Percentiles rank a stretch among this genome's conserved stretches.
Evolutionary conservation across 2,888 invertebrate genomes (phyloP).

Genomic region (Automeris io): DNA sequence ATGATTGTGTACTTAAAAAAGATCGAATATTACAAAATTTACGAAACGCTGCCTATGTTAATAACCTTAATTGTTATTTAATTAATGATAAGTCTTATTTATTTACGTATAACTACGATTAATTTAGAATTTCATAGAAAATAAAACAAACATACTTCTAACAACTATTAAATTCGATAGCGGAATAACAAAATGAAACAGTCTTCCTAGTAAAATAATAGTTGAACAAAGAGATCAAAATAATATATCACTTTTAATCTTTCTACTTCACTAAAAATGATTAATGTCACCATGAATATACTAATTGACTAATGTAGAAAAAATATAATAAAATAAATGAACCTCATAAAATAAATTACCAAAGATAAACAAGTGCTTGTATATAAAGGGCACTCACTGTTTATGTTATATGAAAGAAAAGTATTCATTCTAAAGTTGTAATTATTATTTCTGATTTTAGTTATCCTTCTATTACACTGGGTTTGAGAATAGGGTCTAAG

Average conservation of each 20-base stretch:
- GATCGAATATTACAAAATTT: no score
- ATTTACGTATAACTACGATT: background rate
- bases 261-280: background rate
- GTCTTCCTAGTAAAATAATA: conserved; percentile 18
- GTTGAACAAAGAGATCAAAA: conserved; percentile 11
- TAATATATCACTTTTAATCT: background rate
- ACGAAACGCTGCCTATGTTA: no score
- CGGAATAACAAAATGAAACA: conserved; percentile 25
- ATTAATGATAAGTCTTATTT: background rate
- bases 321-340: background rate
- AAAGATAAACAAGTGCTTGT: background rate
- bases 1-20: no score
- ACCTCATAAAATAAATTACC: background rate
- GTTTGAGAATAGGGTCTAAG: no score
- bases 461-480: no score
- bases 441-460: no score
- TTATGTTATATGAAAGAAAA: background rate
- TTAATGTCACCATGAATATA: no score
- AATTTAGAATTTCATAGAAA: background rate
- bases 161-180: conserved; percentile 25
- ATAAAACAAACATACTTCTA: conserved; percentile 1
- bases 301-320: background rate
- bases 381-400: background rate
- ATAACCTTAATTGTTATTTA: background rate
- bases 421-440: no score